Base-by-base conservation (phyloP, 2,797 vertebrate species). In the Enteromius viviparus region DNA sequence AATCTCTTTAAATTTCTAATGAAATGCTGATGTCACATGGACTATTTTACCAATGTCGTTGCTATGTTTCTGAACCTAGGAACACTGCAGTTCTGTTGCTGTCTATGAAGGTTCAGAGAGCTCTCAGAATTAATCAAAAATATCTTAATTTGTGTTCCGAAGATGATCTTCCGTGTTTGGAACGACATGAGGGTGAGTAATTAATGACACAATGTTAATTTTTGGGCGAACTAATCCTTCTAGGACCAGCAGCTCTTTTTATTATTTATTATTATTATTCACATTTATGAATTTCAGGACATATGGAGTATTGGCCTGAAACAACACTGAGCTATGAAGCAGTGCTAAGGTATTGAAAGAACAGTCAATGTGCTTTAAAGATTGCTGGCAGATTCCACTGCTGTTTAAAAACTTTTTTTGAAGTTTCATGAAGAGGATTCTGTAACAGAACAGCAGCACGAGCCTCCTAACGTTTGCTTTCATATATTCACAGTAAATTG, bases 331-430 rank as follows among this genome's bases (percentile, higher is more conserved):
- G 40, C 12, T 11, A 70, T 26, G 12, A 45, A 70, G 68, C 68
- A 70, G 40, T n/a, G 6, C 5, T 6, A 2, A 45, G 23, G 23
- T 29, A 17, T 29, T 71, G 3, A 71, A 26, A 29, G 15, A 45
- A 47, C n/a, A 47, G n/a, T n/a, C n/a, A 70, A 12, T 40, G 4
- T 45, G 40, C n/a, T 70, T 42, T 40, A 8, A 23, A 23, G 12
- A 69, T 10, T 40, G 11, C 14, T 8, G n/a, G n/a, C n/a, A 15
- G 12, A 69, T 23, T 15, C 40, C 40, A 45, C n/a, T 70, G 12
- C 66, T 45, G 40, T 69, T 45, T 40, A 42, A 69, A n/a, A 66
- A 70, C 42, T 14, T 70, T 12, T 49, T 71, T 49, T 49, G 45
- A 49, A 72, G 70, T 10, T 9, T 14, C 4, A 8, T 71, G 15